Evolutionary conservation across 2,113 vertebrate genomes (phyloP).

Genomic region (Daboia siamensis): DNA sequence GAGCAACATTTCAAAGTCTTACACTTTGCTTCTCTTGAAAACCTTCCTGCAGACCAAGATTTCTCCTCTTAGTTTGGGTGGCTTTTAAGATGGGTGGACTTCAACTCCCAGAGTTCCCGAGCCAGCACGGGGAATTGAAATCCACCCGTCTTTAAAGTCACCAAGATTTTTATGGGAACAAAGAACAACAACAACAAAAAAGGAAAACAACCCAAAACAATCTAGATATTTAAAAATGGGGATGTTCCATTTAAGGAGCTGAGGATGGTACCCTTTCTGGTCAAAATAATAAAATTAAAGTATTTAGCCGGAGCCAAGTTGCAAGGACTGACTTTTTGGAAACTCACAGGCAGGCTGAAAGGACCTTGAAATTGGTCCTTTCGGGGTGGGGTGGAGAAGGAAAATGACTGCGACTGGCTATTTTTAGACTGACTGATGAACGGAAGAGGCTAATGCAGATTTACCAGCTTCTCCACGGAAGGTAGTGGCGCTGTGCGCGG

Average conservation of each 20-base stretch:
- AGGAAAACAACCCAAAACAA: too few relatives aligned
- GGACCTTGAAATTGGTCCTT: neutral
- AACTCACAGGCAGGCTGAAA: neutral
- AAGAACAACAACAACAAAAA: too few relatives aligned
- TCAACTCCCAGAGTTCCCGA: too few relatives aligned
- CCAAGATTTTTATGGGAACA: too few relatives aligned
- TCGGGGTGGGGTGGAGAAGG: neutral
- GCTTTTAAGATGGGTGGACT: too few relatives aligned
- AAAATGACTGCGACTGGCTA: neutral
- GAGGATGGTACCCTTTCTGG: too few relatives aligned
- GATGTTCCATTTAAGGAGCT: neutral
- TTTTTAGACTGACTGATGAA: neutral
- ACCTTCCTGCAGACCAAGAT: neutral
- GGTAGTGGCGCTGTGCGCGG: constrained; percentile 1
- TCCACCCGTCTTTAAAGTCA: too few relatives aligned
- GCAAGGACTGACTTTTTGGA: neutral
- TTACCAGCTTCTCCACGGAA: constrained; percentile 56
- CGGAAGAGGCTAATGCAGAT: constrained; percentile 12
- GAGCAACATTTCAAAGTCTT: neutral
- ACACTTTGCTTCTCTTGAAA: neutral
- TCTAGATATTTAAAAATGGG: neutral
- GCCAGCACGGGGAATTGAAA: too few relatives aligned
- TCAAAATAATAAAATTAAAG: neutral
- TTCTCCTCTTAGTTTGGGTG: neutral
- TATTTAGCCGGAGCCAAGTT: neutral